Base-by-base conservation (phyloP, 2,797 vertebrate genomes). In the Sternotherus odoratus region DNA sequence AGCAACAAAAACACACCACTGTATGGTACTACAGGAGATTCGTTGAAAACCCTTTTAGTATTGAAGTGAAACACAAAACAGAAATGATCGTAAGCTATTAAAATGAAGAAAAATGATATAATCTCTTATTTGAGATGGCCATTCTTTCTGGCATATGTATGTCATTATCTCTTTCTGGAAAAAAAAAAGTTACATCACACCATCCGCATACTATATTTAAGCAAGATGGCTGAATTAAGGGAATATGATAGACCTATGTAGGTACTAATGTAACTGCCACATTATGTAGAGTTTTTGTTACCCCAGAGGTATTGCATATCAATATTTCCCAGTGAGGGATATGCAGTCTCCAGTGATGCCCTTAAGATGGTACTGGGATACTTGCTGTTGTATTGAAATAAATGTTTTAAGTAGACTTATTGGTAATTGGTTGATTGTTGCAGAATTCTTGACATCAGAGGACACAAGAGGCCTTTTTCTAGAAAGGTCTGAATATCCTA, bases 401-500 rank as follows among this genome's bases (percentile, higher is more conserved):
- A 89, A n/a, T 86, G 23, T 91, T 95, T 89, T 51, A 89, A 85
- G 60, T 21, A 17, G 28, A 26, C 54, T 96, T 33, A 16, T 87
- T 83, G 83, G 36, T 89, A 77, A 56, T 50, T 49, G 33, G 19
- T 53, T 46, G 36, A 53, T 94, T 92, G 46, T 66, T 92, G 50
- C 43, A 33, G 33, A 75, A 46, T 57, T 56, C 36, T 85, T 84
- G 26, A 43, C 21, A 12, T 46, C 21, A 54, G 23, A 33, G 13
- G 33, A 6, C 46, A 9, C 5, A 33, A 78, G 6, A 74, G 17
- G 23, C 7, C 48, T 94, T 83, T 85, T 87, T 8, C 53, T 88
- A 21, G 39, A 46, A 78, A 60, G 69, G n/a, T 60, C 72, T 87
- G 12, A 85, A 12, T 75, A 50, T 79, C 80, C n/a, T 8, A 93